These are phyloP conservation scores for Chesias legatella DNA, from an alignment of 2,888 invertebrate genomes.

Conservation along the genomic window DNA sequence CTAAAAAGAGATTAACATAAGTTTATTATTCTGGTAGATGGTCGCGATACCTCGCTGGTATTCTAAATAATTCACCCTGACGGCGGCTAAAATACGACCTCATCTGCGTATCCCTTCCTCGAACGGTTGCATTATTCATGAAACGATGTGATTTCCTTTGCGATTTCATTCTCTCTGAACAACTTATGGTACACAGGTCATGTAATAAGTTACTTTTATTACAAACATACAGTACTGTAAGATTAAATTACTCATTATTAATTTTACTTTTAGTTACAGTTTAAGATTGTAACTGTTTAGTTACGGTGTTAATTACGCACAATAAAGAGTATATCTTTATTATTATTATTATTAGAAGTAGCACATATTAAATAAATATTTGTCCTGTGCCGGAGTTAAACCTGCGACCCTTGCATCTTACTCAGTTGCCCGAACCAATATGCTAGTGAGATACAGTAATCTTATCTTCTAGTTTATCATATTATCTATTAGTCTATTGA, in stretches of 20 bases:
- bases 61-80: conserved; percentile 64
- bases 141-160: conserved; percentile 50
- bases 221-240: no score
- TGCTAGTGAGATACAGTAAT: neutral
- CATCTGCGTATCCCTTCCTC: conserved; percentile 62
- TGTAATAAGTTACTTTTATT: conserved; percentile 9
- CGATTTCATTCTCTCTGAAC: conserved; percentile 44
- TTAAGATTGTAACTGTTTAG: no score
- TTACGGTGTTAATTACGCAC: no score
- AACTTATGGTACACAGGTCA: conserved; percentile 19
- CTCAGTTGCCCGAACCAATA: neutral
- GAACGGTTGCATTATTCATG: conserved; percentile 66
- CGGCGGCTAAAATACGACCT: conserved; percentile 56
- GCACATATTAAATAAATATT: no score
- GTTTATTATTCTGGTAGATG: conserved; percentile 15
- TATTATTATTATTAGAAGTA: no score
- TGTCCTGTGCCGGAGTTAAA: no score
- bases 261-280: no score
- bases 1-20: no score
- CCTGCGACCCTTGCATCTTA: neutral
- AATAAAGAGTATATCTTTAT: no score
- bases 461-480: conserved; percentile 15
- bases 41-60: conserved; percentile 25
- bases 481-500: conserved; percentile 20
- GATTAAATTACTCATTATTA: no score